Percentiles rank a stretch among this genome's conserved stretches.
These are phyloP conservation scores for Sinelater perroti DNA, from an alignment of 2,888 invertebrate genomes.

Conservation along the genomic window DNA sequence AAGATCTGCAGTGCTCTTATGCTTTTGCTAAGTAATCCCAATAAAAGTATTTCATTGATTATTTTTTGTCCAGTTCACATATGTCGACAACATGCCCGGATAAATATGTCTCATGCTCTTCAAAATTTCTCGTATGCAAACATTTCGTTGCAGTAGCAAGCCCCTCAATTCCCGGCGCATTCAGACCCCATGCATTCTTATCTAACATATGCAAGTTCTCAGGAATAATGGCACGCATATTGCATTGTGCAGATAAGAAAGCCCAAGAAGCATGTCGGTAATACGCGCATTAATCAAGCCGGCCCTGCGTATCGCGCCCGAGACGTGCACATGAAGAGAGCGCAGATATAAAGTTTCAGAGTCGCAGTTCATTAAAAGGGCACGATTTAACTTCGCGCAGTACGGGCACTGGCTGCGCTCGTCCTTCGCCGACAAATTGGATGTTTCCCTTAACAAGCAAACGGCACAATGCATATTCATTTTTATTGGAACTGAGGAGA, in stretches of 20 bases:
- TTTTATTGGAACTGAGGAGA: conserved; percentile 14
- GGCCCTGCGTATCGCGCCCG: conserved; percentile 23
- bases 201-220: conserved; percentile 50
- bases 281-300: conserved; percentile 48
- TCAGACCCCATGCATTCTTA: conserved; percentile 32
- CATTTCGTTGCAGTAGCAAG: no score
- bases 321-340: conserved; percentile 5
- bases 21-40: no score
- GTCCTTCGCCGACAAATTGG: conserved; percentile 19
- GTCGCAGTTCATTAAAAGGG: conserved; percentile 2
- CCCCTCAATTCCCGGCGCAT: background rate
- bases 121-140: no score
- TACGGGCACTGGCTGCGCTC: background rate
- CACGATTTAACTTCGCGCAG: conserved; percentile 7
- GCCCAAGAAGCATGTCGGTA: conserved; percentile 43
- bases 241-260: conserved; percentile 49
- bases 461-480: conserved; percentile 26
- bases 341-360: conserved; percentile 13
- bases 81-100: no score
- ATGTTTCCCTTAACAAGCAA: conserved; percentile 23
- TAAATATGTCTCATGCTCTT: no score
- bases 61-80: no score
- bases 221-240: conserved; percentile 50
- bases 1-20: no score
- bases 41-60: no score